Percentiles rank a stretch among this genome's conserved stretches.
phyloP scores from a whole-genome alignment of 2,797 vertebrate species.

The Anas georgica region DNA sequence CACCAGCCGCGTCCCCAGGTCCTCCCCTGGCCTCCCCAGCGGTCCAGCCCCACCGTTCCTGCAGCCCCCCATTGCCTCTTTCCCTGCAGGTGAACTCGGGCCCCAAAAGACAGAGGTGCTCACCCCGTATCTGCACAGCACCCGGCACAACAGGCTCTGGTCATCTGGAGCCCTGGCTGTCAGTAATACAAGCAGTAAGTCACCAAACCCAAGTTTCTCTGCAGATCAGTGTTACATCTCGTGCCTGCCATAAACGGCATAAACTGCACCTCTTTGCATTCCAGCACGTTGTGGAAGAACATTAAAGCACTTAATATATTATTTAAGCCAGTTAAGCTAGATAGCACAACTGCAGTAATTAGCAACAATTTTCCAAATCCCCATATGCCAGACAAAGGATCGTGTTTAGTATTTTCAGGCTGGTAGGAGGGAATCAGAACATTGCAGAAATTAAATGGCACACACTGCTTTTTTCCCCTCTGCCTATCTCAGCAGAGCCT shows the following conservation, averaged over 20 bases:
- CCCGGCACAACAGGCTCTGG: background rate
- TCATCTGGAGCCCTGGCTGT: background rate
- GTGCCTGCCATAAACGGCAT: background rate
- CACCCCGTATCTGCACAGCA: background rate
- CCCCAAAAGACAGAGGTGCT: background rate
- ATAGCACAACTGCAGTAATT: constrained; percentile 62
- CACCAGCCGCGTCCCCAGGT: background rate
- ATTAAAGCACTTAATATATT: constrained; percentile 65
- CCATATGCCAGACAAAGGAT: constrained; percentile 64
- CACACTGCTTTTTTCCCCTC: background rate
- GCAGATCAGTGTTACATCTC: background rate
- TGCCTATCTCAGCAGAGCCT: constrained; percentile 34
- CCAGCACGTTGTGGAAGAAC: background rate
- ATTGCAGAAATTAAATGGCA: constrained; percentile 19
- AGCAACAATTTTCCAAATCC: constrained; percentile 55
- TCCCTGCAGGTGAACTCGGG: background rate
- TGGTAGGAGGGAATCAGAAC: constrained; percentile 53
- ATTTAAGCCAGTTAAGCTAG: constrained; percentile 50
- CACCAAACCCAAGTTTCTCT: background rate
- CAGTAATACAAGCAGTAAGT: background rate
- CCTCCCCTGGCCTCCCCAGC: background rate
- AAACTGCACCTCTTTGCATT: constrained; percentile 42
- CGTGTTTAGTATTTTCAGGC: constrained; percentile 51
- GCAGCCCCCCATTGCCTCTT: background rate
- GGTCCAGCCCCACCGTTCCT: fast-evolving